Evolutionary conservation across 2,888 invertebrate species (phyloP), one percentile per base, ranked within the genome.

Genomic region (Emmelina monodactyla): DNA sequence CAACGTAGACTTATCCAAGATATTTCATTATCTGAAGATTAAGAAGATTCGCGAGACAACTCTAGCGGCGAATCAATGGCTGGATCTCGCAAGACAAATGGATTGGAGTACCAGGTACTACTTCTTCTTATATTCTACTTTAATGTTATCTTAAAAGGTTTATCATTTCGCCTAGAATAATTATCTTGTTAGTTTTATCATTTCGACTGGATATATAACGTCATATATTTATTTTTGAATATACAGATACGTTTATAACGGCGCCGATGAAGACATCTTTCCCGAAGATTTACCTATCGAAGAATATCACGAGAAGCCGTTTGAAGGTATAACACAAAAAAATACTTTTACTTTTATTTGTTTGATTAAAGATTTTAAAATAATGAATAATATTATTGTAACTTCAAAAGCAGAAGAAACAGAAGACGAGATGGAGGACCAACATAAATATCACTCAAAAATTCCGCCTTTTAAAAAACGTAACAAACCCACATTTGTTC

Each of bases 1-100:
- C 47, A 51, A 64, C 0, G 70, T 89, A 13, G 80, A 88, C 39
- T 55, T 89, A 3, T 57, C 84, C 65, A 78, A 84, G 48, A 56
- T 91, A 15, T 88, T 91, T 47, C 47, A 63, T 0, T 68, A 78
- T 10, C 76, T 87, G 47, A 66, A 65, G 11, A 82, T 91, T 7
- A 59, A 42, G 32, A 39, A 39, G 40, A 58, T 71, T 0, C 44
- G 69, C 39, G 84, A 84, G 53, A 78, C 82, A 0, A 82, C 81
- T 0, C 55, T 84, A 0, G 80, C 73, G 5, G 83, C 78, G 0
- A 83, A 83, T 54, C 79, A 82, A 46, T 78, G 76, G 73, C 55
- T 81, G 9, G 70, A 75, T 1, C 78, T 83, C 10, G 67, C 76
- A 0, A 46, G 73, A 12, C 76, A 82, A 40, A 71, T 83, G 61